Base-by-base conservation (phyloP, 2,797 vertebrate genomes). In the Enteromius trimaculatus region DNA sequence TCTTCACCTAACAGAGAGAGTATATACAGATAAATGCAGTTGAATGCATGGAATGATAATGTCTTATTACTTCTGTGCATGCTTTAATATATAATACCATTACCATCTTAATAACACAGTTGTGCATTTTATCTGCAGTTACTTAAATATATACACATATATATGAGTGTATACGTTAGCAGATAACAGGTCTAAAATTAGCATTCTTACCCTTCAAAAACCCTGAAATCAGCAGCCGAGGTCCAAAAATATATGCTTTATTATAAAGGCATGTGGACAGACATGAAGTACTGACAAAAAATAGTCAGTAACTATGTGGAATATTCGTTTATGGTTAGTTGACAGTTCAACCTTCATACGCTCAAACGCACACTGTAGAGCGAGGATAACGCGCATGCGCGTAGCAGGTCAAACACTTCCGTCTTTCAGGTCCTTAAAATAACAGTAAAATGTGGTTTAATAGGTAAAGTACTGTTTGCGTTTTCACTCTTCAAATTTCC, bases 1-100 rank as follows among this genome's bases (percentile, higher is more conserved):
- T 95, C 88, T 86, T 79, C 29, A 13, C 26, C 31, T 62, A 62
- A 64, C 23, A 64, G 58, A 74, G 14, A 44, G 42, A 13, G 39
- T 53, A 58, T 10, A 49, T 44, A 29, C 23, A 71, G 16, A 53
- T 49, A 58, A 10, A 77, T 77, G n/a, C 34, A 77, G 58, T 19
- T 26, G 17, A 23, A 23, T 11, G n/a, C 55, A 23, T 23, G 10
- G 53, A 23, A 23, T 58, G 55, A 58, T 13, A 77, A 77, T 29
- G 8, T 26, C 23, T 21, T 11, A 1, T 66, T 0, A 8, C 44
- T 70, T 70, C 11, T 3, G 49, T 29, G 17, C 17, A n/a, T 51
- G 70, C 23, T 26, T 49, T 49, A 9, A 29, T 29, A 9, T 71
- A 64, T 8, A 13, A 26, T 23, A 23, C n/a, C 13, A 58, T 13